Conservation (phyloP, 1,140 invertebrate species). For the Drosophila biarmipes region DNA sequence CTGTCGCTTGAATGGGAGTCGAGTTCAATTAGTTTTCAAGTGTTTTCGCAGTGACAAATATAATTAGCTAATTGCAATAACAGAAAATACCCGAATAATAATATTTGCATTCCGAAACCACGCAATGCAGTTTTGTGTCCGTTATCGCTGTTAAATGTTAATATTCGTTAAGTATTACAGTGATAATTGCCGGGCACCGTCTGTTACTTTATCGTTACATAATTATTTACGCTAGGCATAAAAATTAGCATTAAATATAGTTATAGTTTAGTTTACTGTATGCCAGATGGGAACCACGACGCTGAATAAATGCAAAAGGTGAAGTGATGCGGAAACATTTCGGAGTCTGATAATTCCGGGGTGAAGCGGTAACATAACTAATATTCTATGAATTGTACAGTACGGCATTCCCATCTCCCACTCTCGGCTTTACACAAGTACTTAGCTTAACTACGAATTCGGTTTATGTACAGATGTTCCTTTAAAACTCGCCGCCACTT, state of each 20-base stretch:
- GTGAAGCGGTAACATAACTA: not conserved
- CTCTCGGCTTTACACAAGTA: slow-evolving; percentile 21
- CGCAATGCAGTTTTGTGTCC: slow-evolving; percentile 39
- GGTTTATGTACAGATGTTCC: slow-evolving; percentile 41
- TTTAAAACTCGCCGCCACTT: slow-evolving; percentile 26
- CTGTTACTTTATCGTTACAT: slow-evolving; percentile 51
- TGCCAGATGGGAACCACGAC: slow-evolving; percentile 28
- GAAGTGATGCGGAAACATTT: slow-evolving; percentile 1
- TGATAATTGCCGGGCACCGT: slow-evolving; percentile 44
- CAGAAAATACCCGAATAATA: slow-evolving; percentile 37
- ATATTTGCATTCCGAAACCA: slow-evolving; percentile 37
- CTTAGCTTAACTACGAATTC: slow-evolving; percentile 38
- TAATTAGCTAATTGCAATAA: slow-evolving; percentile 61
- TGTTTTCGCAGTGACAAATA: slow-evolving; percentile 28
- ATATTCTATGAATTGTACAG: not conserved
- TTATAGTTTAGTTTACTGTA: slow-evolving; percentile 47
- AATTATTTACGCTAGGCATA: slow-evolving; percentile 74
- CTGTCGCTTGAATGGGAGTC: slow-evolving; percentile 11
- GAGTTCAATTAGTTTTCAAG: slow-evolving; percentile 31
- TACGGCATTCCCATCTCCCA: slow-evolving; percentile 17
- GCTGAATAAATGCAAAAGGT: not conserved
- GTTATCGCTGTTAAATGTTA: slow-evolving; percentile 29
- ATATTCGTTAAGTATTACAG: slow-evolving; percentile 49
- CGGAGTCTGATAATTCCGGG: not conserved
- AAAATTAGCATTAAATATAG: slow-evolving; percentile 66